Evolutionary conservation across 2,113 vertebrate genomes (phyloP), one percentile per base, ranked within the genome.

Genomic region (Neogobius melanostomus): DNA sequence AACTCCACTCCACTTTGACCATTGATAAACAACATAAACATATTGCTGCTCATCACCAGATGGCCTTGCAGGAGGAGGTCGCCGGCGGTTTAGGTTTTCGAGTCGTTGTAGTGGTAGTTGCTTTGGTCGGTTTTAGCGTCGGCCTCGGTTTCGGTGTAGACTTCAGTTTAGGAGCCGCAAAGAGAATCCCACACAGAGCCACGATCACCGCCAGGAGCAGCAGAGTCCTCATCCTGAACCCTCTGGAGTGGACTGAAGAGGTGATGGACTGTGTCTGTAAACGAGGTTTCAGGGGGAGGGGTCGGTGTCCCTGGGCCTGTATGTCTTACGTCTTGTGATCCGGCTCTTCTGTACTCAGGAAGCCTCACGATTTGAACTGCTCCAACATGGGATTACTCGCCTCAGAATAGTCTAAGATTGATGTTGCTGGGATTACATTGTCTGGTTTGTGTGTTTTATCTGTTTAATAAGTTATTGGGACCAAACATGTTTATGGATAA

Each of bases 221-320:
- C 59, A 61, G 59, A 61, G 59, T 42, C 59, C 36, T 61, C 59
- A 61, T 61, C 59, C 14, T 61, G 59, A 44, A 56, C 5, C 17
- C 1, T 8, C 46, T 47, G 46, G 21, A 59, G 28, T 7, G 11
- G 28, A 14, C 11, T 59, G 11, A 14, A 14, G 3, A 1, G 28
- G 28, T 42, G 0, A 4, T 57, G 11, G 42, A 15, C 42, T 44
- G 59, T 61, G 14, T 9, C 17, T 28, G 4, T 15, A n/a, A 5
- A 6, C 49, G 14, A 12, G 14, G 14, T 8, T 15, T 5, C 42
- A 9, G 59, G 8, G n/a, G 59, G 59, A 9, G 42, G 59, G 6
- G 14, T 43, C 4, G 7, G 12, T n/a, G 42, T 61, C 42, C 8
- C 3, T n/a, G 42, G 12, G 59, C 3, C 14, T 42, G 14, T 61